Conservation (phyloP, 2,113 vertebrate species). For the Pterocles burchelli region DNA sequence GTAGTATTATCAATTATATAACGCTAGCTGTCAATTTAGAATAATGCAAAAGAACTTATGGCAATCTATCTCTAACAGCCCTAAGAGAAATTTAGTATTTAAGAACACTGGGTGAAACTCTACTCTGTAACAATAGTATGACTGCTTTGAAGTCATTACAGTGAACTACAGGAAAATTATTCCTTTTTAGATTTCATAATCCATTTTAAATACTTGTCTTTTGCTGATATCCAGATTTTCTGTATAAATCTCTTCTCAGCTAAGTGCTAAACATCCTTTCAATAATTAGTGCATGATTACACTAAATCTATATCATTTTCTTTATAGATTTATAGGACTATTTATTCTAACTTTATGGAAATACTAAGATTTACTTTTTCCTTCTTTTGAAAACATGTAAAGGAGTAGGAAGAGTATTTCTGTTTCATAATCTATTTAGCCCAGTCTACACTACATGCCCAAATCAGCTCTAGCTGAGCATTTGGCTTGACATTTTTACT, state of each 20-base stretch:
- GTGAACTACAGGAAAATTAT: background rate
- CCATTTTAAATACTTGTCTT: background rate
- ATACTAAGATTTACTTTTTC: background rate
- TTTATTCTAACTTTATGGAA: background rate
- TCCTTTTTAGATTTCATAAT: background rate
- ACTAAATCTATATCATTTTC: background rate
- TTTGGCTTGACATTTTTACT: slow-evolving; percentile 37
- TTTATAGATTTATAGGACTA: background rate
- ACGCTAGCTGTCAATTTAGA: background rate
- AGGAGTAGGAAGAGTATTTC: background rate
- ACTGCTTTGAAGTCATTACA: background rate
- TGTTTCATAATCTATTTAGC: background rate
- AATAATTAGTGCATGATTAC: background rate
- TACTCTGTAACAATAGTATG: background rate
- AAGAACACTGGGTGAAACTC: background rate
- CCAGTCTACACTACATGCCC: background rate
- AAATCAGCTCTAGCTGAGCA: background rate
- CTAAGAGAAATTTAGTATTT: background rate
- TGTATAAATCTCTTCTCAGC: background rate
- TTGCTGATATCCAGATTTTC: background rate
- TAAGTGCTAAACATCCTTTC: background rate
- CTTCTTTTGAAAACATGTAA: background rate
- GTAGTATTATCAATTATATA: background rate
- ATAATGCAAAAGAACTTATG: background rate
- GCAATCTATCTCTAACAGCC: background rate